Percentiles rank a stretch among this genome's conserved stretches.
phyloP scores from a whole-genome alignment of 2,113 vertebrate species.

The Laticauda laticaudata region DNA sequence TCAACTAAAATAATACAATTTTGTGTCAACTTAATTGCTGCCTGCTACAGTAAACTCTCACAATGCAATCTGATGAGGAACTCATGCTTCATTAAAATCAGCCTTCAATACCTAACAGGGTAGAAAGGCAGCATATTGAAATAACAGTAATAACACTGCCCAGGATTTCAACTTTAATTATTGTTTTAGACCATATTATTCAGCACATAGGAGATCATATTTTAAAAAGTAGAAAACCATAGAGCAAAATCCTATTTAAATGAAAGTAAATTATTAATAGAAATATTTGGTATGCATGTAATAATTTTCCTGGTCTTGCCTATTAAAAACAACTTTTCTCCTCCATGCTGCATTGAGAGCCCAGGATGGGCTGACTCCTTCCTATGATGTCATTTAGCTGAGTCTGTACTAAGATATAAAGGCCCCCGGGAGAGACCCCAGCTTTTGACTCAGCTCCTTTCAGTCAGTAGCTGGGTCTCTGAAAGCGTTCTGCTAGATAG shows the following conservation, averaged over 20 bases:
- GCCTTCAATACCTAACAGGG: not conserved
- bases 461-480: no score
- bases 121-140: not conserved
- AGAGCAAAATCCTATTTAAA: not conserved
- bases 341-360: no score
- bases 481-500: no score
- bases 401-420: no score
- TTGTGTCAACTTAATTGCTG: not conserved
- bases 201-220: not conserved
- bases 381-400: no score
- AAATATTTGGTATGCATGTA: not conserved
- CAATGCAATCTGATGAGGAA: not conserved
- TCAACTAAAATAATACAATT: not conserved
- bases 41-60: not conserved
- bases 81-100: not conserved
- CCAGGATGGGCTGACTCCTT: no score
- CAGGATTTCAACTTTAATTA: not conserved
- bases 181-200: not conserved
- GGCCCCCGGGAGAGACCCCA: no score
- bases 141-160: not conserved
- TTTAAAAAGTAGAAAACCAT: not conserved
- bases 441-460: no score
- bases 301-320: not conserved
- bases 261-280: not conserved
- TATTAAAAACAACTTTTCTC: not conserved